Base-by-base conservation (phyloP, 37 sponge, comb jelly and placozoan genomes). In the Tethya wilhelma region DNA sequence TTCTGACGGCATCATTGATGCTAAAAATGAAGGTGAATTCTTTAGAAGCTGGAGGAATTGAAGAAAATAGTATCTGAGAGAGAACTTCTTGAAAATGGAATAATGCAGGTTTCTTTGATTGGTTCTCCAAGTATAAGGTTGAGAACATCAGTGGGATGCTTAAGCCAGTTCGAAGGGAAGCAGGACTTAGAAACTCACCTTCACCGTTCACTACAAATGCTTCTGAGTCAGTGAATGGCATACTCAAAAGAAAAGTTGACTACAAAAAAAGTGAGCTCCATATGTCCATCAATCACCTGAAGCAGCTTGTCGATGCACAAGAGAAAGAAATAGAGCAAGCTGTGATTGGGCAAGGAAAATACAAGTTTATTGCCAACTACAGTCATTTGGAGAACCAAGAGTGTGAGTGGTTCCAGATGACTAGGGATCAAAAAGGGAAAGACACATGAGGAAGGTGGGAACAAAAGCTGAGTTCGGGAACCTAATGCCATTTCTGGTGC, bases 1-100 rank as follows among this genome's bases (percentile, higher is more conserved):
- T 44, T 38, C 49, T 22, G 85, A 84, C 30, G 85, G 85, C 29
- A 36, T 84, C 23, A 63, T 77, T 36, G 85, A 86, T 76, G 44
- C 59, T 69, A 60, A 6, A n/a, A 62, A 39, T 69, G n/a, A n/a
- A n/a, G n/a, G n/a, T n/a, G n/a, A n/a, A n/a, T n/a, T n/a, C n/a
- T n/a, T n/a, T n/a, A 49, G 37, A 70, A 82, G 65, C 29, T 82
- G 44, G 63, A 57, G 36, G 53, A 5, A 44, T 33, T 71, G 23
- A 39, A 44, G 49, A 8, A 42, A 14, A 57, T 0, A n/a, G 60
- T 53, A 74, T 30, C 14, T 6, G 32, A 29, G 45, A 4, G 23
- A 38, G 64, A 57, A 22, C n/a, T 73, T 44, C 14, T 12, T 23
- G 41, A 65, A 23, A 6, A 58, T 20, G 74, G 33, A 23, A 44